Percentiles rank a stretch among this genome's conserved stretches.
phyloP scores from a whole-genome alignment of 2,113 vertebrate species.

The Lagopus muta region DNA sequence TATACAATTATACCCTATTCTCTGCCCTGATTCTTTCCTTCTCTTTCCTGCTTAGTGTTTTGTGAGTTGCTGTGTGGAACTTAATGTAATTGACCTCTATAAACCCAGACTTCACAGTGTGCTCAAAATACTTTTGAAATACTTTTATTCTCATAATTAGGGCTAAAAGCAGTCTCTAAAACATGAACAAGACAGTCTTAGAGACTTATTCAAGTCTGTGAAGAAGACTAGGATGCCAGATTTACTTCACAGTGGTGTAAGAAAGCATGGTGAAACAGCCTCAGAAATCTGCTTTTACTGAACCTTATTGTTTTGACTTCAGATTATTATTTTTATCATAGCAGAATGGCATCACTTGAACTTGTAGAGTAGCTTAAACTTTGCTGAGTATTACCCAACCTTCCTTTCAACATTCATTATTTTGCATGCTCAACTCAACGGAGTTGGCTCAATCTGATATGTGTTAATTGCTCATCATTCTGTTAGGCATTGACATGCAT shows the following conservation, averaged over 20 bases:
- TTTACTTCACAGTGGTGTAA: background rate
- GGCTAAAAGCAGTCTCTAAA: background rate
- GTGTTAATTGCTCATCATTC: background rate
- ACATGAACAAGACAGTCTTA: background rate
- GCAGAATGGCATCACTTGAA: background rate
- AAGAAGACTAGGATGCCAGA: background rate
- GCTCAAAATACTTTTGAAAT: background rate
- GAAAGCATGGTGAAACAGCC: background rate
- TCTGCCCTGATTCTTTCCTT: background rate
- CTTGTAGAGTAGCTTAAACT: background rate
- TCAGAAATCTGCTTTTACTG: background rate
- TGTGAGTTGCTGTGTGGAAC: background rate
- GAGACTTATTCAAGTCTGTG: slow-evolving; percentile 8
- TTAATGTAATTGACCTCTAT: background rate
- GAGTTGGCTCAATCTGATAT: background rate
- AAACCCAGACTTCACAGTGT: background rate
- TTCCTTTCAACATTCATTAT: background rate
- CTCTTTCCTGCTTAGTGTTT: background rate
- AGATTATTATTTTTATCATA: background rate
- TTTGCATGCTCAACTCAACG: background rate
- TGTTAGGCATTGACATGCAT: background rate
- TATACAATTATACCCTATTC: background rate
- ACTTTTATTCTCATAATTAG: background rate
- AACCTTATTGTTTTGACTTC: background rate
- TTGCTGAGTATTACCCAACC: accelerated